A percentile compares a stretch with the other conserved stretches of the same genome.
Evolutionary conservation across 2,113 vertebrate genomes (phyloP).

Genomic region (Trachemys scripta): DNA sequence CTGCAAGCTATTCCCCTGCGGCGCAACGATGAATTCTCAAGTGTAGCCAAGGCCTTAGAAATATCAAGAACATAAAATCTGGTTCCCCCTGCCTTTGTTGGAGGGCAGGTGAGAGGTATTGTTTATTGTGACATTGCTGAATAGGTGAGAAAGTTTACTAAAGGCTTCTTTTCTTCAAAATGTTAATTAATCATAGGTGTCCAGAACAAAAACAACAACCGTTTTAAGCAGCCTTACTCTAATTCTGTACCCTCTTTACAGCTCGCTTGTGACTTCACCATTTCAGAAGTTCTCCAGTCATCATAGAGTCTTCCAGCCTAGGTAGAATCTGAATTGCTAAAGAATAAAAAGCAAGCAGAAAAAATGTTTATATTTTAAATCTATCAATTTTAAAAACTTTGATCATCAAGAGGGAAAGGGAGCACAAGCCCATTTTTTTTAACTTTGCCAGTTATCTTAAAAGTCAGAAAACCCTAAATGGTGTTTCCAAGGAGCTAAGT

Average conservation of each 20-base stretch:
- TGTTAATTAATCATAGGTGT: not conserved
- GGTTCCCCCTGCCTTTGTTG: not conserved
- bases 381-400: not conserved
- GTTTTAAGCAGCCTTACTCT: conserved; percentile 18
- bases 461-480: not conserved
- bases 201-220: not conserved
- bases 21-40: too few species aligned
- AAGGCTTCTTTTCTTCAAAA: not conserved
- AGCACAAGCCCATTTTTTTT: not conserved
- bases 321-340: not conserved
- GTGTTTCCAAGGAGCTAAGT: not conserved
- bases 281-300: not conserved
- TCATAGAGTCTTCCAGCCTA: conserved; percentile 18
- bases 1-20: too few species aligned
- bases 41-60: not conserved
- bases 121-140: not conserved
- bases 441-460: not conserved
- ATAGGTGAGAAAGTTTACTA: not conserved
- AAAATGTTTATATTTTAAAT: not conserved
- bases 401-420: not conserved
- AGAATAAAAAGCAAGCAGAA: not conserved
- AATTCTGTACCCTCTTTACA: not conserved
- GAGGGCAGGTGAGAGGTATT: not conserved
- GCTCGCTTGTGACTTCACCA: not conserved
- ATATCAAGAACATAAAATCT: not conserved